These are phyloP conservation scores for Origma solitaria DNA, from an alignment of 2,113 vertebrate genomes.

Conservation along the genomic window DNA sequence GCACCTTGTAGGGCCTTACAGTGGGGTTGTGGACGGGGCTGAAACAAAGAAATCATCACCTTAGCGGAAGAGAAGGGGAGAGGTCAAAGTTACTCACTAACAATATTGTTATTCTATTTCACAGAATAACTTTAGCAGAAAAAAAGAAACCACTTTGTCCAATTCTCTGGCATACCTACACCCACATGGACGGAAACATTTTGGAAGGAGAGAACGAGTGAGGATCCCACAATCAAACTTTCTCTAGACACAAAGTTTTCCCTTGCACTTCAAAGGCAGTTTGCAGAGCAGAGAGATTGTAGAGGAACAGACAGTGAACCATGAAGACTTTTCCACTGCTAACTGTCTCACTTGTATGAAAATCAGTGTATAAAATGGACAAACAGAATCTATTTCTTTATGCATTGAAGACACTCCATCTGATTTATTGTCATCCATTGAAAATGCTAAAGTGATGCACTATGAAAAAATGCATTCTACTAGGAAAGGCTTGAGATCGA, in stretches of 20 bases:
- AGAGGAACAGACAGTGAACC: background rate
- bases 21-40: background rate
- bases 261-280: background rate
- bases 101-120: background rate
- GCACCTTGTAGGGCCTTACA: background rate
- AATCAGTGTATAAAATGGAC: background rate
- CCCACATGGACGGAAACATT: background rate
- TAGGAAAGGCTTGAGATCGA: constrained; percentile 46
- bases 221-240: background rate
- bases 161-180: background rate
- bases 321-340: background rate
- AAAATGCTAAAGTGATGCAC: background rate
- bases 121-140: background rate
- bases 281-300: background rate
- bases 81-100: background rate
- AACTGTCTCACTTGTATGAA: background rate
- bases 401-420: background rate
- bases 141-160: background rate
- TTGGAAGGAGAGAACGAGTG: background rate
- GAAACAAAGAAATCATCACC: background rate
- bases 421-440: background rate
- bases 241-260: background rate
- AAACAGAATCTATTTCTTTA: background rate
- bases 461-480: constrained; percentile 36
- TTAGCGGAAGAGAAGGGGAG: background rate